Evolutionary conservation across 1,140 invertebrate genomes (phyloP).

Genomic region (Diprion similis): DNA sequence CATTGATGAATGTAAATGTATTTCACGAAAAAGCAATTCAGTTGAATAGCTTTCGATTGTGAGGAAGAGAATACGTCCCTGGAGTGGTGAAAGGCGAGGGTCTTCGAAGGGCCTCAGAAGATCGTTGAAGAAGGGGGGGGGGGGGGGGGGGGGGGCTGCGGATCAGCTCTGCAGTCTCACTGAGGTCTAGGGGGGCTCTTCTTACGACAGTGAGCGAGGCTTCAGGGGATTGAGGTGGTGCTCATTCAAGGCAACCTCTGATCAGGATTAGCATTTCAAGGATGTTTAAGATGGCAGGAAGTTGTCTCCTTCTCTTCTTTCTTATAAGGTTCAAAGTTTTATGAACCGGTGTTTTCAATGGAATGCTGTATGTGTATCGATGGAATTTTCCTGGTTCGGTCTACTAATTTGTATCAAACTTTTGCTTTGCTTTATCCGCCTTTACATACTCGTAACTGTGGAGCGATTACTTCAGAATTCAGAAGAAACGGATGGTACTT

Average conservation of each 20-base stretch:
- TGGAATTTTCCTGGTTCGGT: no score
- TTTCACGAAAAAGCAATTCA: neutral
- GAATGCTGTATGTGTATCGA: no score
- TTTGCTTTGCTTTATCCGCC: no score
- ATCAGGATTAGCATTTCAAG: conserved; percentile 1
- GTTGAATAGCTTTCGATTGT: conserved; percentile 3
- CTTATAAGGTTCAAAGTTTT: no score
- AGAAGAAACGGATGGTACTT: no score
- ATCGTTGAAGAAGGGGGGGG: neutral
- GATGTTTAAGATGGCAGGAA: neutral
- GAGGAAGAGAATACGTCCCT: neutral
- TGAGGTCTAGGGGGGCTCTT: neutral
- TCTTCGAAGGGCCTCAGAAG: neutral
- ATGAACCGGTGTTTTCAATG: no score
- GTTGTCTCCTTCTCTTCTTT: neutral
- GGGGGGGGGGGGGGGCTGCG: neutral
- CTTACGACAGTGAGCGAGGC: neutral
- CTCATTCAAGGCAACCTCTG: neutral
- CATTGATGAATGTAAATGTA: conserved; percentile 6
- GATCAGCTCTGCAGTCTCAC: neutral
- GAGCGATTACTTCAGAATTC: no score
- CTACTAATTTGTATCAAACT: no score
- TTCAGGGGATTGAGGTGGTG: neutral
- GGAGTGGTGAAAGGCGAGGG: neutral
- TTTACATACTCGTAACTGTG: no score